Percentiles rank a stretch among this genome's conserved stretches.
phyloP scores from a whole-genome alignment of 2,888 invertebrate genomes.

The Epirrhoe tristata region DNA sequence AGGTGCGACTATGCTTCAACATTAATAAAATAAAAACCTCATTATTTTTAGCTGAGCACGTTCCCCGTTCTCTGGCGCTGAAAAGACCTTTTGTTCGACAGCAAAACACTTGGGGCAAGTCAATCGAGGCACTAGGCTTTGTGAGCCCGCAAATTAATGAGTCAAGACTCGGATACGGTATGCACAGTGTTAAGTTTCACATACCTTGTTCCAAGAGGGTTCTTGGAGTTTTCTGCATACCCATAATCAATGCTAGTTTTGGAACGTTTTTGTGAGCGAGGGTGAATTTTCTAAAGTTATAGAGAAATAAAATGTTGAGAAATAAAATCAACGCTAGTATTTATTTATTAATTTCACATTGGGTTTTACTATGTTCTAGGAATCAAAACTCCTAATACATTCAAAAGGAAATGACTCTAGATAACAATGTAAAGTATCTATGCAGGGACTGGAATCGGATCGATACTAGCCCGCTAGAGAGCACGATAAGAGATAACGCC shows the following conservation, averaged over 20 bases:
- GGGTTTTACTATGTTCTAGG: background rate
- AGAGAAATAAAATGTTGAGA: background rate
- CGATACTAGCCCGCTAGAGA: constrained; percentile 43
- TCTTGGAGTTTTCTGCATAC: constrained; percentile 40
- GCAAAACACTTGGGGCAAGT: constrained; percentile 79
- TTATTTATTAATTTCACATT: no score
- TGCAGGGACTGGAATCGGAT: constrained; percentile 38
- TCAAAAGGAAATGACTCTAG: constrained; percentile 29
- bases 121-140: constrained; percentile 77
- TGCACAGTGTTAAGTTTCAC: constrained; percentile 65
- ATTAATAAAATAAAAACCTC: constrained; percentile 76
- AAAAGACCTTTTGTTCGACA: constrained; percentile 78
- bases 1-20: constrained; percentile 49
- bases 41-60: constrained; percentile 78
- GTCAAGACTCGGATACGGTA: constrained; percentile 54
- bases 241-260: constrained; percentile 13
- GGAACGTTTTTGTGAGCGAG: constrained; percentile 15
- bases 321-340: background rate
- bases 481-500: constrained; percentile 44
- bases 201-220: constrained; percentile 58
- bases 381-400: constrained; percentile 7
- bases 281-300: constrained; percentile 12
- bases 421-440: constrained; percentile 39
- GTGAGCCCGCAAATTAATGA: constrained; percentile 80
- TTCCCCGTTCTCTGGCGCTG: constrained; percentile 68